Percentiles rank a stretch among this genome's conserved stretches.
These are phyloP conservation scores for Chinchilla lanigera DNA, from an alignment of 2,113 vertebrate genomes.

Conservation along the genomic window DNA sequence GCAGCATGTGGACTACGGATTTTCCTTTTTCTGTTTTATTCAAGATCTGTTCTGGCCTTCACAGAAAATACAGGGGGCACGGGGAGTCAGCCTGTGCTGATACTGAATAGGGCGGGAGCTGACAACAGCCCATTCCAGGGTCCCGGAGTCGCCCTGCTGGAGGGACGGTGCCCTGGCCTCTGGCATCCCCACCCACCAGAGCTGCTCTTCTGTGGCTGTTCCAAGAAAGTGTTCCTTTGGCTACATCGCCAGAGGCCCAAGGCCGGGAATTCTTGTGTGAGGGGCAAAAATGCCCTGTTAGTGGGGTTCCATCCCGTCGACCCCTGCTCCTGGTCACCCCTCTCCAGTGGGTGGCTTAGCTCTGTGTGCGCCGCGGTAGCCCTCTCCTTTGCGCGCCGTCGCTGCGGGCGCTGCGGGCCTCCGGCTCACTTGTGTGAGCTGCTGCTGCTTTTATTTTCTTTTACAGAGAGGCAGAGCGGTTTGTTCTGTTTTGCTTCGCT, in stretches of 20 bases:
- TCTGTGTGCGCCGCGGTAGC: accelerated
- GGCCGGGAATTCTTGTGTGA: background rate
- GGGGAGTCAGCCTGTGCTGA: too few relatives aligned
- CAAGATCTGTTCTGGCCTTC: background rate
- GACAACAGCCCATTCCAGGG: accelerated
- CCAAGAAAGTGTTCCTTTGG: background rate
- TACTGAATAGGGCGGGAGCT: background rate
- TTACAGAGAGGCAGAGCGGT: accelerated
- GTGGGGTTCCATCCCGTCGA: background rate
- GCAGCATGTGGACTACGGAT: background rate
- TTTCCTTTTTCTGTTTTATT: background rate
- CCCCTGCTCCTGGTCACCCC: accelerated
- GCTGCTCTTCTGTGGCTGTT: background rate
- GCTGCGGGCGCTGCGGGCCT: background rate
- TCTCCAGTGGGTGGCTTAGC: accelerated
- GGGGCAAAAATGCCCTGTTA: background rate
- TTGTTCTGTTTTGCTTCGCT: background rate
- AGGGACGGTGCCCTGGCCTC: accelerated
- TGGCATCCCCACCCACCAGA: background rate
- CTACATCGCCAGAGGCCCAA: background rate
- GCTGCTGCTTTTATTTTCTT: background rate
- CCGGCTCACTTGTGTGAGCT: background rate
- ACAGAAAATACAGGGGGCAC: accelerated
- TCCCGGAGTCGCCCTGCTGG: accelerated
- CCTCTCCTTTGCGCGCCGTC: accelerated